Percentiles rank a stretch among this genome's conserved stretches.
Evolutionary conservation across 2,797 vertebrate species (phyloP).

Genomic region (Chelmon rostratus): DNA sequence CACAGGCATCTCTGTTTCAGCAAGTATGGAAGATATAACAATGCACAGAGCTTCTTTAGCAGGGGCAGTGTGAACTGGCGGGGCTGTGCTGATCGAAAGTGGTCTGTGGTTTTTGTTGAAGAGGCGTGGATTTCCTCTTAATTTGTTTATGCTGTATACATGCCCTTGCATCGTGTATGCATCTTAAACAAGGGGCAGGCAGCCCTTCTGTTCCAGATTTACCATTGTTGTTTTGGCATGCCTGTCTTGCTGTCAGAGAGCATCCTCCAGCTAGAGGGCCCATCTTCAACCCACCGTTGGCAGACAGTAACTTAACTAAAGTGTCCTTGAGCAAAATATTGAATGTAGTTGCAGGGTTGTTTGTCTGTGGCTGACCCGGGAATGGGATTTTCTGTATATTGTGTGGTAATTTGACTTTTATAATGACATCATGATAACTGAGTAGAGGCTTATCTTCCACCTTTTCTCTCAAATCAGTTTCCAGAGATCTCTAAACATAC

Average conservation of each 20-base stretch:
- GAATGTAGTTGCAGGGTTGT: neutral
- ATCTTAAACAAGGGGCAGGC: neutral
- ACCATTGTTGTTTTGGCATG: neutral
- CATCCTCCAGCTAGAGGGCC: neutral
- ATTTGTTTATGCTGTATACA: conserved; percentile 15
- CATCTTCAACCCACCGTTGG: neutral
- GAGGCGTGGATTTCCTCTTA: conserved; percentile 27
- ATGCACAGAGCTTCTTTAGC: neutral
- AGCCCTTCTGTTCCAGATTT: neutral
- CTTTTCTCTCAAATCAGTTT: conserved; percentile 26
- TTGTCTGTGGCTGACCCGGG: neutral
- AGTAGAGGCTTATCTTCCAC: neutral
- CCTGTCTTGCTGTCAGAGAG: neutral
- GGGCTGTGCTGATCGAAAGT: conserved; percentile 1
- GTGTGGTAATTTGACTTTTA: conserved; percentile 16
- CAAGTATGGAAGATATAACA: neutral
- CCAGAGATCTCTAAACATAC: neutral
- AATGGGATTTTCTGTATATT: neutral
- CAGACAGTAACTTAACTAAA: conserved; percentile 24
- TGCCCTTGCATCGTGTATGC: conserved; percentile 4
- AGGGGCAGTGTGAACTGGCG: neutral
- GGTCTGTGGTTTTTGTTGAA: conserved; percentile 1
- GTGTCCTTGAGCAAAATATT: conserved; percentile 27
- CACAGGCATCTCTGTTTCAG: conserved; percentile 23
- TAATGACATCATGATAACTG: neutral